These are phyloP conservation scores for Mobula birostris DNA, from an alignment of 2,113 vertebrate species.

Conservation along the genomic window DNA sequence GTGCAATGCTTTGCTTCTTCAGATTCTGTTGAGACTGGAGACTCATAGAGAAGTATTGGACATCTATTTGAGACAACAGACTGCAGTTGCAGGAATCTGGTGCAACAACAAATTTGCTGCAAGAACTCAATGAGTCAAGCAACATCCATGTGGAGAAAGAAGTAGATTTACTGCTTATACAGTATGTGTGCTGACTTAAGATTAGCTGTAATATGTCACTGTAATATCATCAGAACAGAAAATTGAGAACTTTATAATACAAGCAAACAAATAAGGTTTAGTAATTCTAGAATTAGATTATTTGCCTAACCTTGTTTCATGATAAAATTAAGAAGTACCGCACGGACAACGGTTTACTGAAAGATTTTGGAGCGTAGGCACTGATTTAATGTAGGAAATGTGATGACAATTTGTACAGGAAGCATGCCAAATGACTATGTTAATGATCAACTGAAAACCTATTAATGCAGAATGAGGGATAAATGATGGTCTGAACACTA, in stretches of 20 bases:
- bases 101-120: too few relatives aligned
- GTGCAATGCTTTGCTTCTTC: not conserved
- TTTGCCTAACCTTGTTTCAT: not conserved
- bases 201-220: not conserved
- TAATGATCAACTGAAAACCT: too few relatives aligned
- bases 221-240: not conserved
- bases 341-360: too few relatives aligned
- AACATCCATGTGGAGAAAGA: not conserved
- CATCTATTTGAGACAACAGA: too few relatives aligned
- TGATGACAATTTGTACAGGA: too few relatives aligned
- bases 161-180: not conserved
- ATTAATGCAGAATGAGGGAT: too few relatives aligned
- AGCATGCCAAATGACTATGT: too few relatives aligned
- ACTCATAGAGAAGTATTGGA: not conserved
- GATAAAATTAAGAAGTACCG: not conserved
- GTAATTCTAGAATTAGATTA: not conserved
- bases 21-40: conserved; percentile 5
- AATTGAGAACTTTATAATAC: not conserved
- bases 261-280: not conserved
- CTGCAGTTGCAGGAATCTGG: too few relatives aligned
- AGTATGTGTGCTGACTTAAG: not conserved
- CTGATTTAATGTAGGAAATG: too few relatives aligned
- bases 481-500: too few relatives aligned
- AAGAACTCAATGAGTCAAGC: too few relatives aligned
- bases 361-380: too few relatives aligned